Percentiles rank a stretch among this genome's conserved stretches.
Conservation (phyloP, 2,797 vertebrate species). For the Enteromius unitaeniatus region DNA sequence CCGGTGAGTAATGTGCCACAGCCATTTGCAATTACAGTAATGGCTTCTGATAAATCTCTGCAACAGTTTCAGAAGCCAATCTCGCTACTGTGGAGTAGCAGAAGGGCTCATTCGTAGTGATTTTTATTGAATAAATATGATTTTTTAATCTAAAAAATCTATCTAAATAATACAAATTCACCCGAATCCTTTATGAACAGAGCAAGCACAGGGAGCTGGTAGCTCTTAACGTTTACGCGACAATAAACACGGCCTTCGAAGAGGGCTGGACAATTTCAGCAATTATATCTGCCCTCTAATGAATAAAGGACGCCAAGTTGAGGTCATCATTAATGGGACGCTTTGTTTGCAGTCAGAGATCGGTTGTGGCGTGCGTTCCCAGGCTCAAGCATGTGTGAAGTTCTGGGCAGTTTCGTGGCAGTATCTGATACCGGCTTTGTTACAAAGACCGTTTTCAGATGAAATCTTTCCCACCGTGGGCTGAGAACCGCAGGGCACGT, state of each 20-base stretch:
- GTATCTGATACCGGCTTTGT: constrained; percentile 48
- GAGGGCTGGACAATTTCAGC: not conserved
- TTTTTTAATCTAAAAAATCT: too few species aligned
- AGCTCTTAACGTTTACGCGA: constrained; percentile 28
- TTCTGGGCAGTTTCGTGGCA: constrained; percentile 40
- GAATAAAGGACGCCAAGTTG: constrained; percentile 31
- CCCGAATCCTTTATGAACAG: not conserved
- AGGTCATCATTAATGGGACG: constrained; percentile 42
- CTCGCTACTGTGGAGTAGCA: not conserved
- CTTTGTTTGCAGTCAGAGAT: constrained; percentile 55
- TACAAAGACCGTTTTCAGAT: constrained; percentile 37
- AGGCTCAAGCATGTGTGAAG: not conserved
- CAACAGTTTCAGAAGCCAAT: constrained; percentile 39
- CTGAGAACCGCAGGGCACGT: constrained; percentile 6
- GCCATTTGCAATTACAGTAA: constrained; percentile 64
- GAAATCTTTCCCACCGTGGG: constrained; percentile 13
- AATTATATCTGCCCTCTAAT: constrained; percentile 25
- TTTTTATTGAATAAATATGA: not conserved
- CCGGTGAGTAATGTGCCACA: constrained; percentile 59
- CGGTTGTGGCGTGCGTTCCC: constrained; percentile 46
- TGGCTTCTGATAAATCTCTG: constrained; percentile 60
- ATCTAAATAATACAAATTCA: not conserved
- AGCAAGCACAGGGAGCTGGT: constrained; percentile 1
- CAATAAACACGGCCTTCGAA: constrained; percentile 48
- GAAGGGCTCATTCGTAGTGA: not conserved